Evolutionary conservation across 2,797 vertebrate genomes (phyloP), one percentile per base, ranked within the genome.

Genomic region (Sparidentex hasta): DNA sequence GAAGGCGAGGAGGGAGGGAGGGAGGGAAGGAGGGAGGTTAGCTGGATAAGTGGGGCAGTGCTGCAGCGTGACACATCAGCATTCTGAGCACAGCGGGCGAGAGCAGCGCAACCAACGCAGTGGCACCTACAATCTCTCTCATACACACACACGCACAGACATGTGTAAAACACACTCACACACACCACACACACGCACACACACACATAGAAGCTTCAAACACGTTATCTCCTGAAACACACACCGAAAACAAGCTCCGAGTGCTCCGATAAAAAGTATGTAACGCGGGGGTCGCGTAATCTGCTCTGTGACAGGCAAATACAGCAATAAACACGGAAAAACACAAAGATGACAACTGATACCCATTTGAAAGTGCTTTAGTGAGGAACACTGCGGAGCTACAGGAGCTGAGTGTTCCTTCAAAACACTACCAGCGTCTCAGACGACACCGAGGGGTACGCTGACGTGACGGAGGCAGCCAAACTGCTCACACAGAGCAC

Each of bases 41-140:
- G 91, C 92, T 90, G 93, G 92, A 92, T 94, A 94, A 95, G 94
- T 94, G 94, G 95, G 92, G 90, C 94, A 95, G 84, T 94, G 93
- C 95, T 95, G 95, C 94, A 95, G 94, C 91, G 92, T 94, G 94
- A 94, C 93, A 94, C 94, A 96, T 96, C 93, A 95, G 94, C 94
- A 96, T 95, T 96, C 95, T 88, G 93, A 87, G 90, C 94, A 92
- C 93, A 93, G 88, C 76, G 64, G 86, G 90, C 82, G 88, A 87
- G 82, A 90, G 89, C 81, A 90, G 93, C 86, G 87, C 90, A 87
- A 82, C 80, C 13, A 92, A 86, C 84, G 79, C 90, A 82, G 83
- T 71, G 65, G 86, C 84, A 77, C 68, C 84, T 83, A 78, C 84
- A 81, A 80, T 89, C 80, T 77, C 75, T 38, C 65, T 52, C 59